Evolutionary conservation across 2,888 invertebrate genomes (phyloP).

Genomic region (Alloscopus bannaensis): DNA sequence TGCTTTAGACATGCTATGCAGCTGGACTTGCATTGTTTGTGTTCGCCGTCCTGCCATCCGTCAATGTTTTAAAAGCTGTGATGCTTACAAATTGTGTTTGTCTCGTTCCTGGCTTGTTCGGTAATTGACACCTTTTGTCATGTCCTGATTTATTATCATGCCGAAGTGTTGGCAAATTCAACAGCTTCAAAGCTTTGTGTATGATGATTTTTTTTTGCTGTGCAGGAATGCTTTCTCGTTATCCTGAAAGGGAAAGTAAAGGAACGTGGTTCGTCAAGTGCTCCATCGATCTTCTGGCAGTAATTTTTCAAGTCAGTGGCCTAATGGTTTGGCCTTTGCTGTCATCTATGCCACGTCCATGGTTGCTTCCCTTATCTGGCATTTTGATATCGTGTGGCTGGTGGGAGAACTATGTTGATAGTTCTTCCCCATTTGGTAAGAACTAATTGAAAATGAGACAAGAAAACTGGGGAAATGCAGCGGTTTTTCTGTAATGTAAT

Average conservation of each 20-base stretch:
- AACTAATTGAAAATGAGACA: conserved; percentile 5
- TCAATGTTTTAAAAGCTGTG: conserved; percentile 95
- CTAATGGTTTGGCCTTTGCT: conserved; percentile 93
- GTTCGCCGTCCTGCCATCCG: conserved; percentile 91
- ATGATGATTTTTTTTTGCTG: neutral
- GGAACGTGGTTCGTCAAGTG: conserved; percentile 71
- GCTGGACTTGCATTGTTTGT: conserved; percentile 91
- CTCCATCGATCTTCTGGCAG: conserved; percentile 84
- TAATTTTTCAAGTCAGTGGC: conserved; percentile 92
- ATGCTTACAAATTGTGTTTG: conserved; percentile 98
- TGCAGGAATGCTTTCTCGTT: conserved; percentile 86
- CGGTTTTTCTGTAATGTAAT: conserved; percentile 7
- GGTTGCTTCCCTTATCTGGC: conserved; percentile 91
- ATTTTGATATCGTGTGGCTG: conserved; percentile 93
- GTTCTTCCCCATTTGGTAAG: conserved; percentile 87
- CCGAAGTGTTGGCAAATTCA: too few species aligned
- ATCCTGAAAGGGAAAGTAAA: conserved; percentile 83
- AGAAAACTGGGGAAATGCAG: neutral
- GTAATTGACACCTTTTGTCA: conserved; percentile 76
- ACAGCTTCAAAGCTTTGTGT: neutral
- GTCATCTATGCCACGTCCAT: conserved; percentile 80
- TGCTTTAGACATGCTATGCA: conserved; percentile 85
- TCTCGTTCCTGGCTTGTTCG: conserved; percentile 89
- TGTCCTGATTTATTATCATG: too few species aligned
- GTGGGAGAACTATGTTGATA: conserved; percentile 98